These are phyloP conservation scores for Ormia ochracea DNA, from an alignment of 2,888 invertebrate genomes.

Conservation along the genomic window DNA sequence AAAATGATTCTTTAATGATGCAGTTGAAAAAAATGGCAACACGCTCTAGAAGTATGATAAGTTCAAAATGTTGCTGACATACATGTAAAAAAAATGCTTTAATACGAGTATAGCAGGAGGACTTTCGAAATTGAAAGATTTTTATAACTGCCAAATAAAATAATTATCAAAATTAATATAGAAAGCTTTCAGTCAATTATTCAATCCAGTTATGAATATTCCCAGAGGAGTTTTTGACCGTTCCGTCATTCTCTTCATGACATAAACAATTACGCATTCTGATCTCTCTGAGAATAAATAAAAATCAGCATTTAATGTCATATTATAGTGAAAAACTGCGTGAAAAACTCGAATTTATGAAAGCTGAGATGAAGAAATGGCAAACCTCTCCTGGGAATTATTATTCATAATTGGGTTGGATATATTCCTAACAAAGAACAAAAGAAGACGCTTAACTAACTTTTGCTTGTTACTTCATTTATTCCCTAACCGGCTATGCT, in stretches of 20 bases:
- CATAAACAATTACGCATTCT: no score
- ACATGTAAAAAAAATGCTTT: not conserved
- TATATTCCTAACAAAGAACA: no score
- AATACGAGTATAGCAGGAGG: not conserved
- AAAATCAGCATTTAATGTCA: no score
- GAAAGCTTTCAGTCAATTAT: conserved; percentile 17
- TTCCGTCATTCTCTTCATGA: no score
- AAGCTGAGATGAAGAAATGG: no score
- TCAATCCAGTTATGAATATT: no score
- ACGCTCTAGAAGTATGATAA: conserved; percentile 86
- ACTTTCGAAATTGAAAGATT: conserved; percentile 19
- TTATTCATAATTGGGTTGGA: no score
- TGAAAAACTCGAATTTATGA: no score
- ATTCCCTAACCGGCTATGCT: conserved; percentile 28
- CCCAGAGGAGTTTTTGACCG: no score
- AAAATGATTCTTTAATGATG: conserved; percentile 96
- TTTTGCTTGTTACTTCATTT: conserved; percentile 20
- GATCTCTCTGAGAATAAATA: no score
- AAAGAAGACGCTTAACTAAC: conserved; percentile 38
- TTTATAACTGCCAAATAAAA: not conserved
- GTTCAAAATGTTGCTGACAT: conserved; percentile 30
- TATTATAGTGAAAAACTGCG: no score
- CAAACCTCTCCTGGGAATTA: no score
- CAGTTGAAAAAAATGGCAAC: conserved; percentile 97
- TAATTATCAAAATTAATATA: not conserved